Base-by-base conservation (phyloP, 2,797 vertebrate species). In the Xiphophorus birchmanni region DNA sequence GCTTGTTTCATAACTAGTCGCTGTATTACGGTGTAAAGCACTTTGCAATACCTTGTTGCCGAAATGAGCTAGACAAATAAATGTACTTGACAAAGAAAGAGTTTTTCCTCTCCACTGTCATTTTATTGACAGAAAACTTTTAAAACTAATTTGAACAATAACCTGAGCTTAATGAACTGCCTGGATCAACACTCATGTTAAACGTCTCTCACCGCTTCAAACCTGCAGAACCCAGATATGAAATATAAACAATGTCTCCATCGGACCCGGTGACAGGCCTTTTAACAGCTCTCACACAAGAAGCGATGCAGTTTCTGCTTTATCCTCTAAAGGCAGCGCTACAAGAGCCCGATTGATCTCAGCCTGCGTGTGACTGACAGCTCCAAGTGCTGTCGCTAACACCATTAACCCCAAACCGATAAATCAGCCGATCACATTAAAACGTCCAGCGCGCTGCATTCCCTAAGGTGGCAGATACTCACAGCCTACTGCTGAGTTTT, bases 381-480 rank as follows among this genome's bases (percentile, higher is more conserved):
- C 79, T 58, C 74, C 93, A 91, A 91, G 90, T 94, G 92, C 79
- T 80, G 82, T 37, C 2, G 63, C 73, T 67, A 75, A 80, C 86
- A 85, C 87, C 74, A 73, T 90, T 91, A 90, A 92, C 90, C 91
- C 88, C 35, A 47, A 76, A 81, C 78, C 84, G 52, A 74, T 91
- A 84, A 90, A 89, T 90, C 84, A 88, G 80, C 73, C 77, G 75
- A 77, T 90, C 84, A 80, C 86, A 88, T 86, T 79, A 91, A 89
- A 73, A 75, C 77, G 80, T 80, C 83, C 76, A 82, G 77, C 48
- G 80, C 75, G 73, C 29, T 29, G 42, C 60, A 11, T 81, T 86
- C 88, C 84, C 79, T 21, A 37, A 71, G 75, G 80, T 67, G 77
- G 47, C 65, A 67, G 82, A 52, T 54, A 23, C 50, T 85, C 26